phyloP scores from a whole-genome alignment of 2,888 invertebrate species.

The Pristionchus japonicus region DNA sequence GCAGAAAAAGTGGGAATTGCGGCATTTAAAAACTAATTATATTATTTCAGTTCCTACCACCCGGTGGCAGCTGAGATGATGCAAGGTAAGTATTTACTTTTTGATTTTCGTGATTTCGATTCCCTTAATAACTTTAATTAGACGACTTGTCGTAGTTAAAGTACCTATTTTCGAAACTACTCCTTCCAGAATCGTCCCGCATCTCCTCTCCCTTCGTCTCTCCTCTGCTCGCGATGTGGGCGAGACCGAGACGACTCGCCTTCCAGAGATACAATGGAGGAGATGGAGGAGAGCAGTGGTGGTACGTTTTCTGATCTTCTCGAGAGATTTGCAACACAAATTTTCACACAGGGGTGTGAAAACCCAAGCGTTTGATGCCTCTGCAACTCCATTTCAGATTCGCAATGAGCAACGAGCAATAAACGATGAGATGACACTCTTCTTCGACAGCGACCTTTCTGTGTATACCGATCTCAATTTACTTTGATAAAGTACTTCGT shows the following conservation, averaged over 20 bases:
- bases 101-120: neutral
- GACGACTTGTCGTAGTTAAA: too few relatives aligned
- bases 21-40: neutral
- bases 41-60: neutral
- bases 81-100: neutral
- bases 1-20: too few relatives aligned
- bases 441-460: neutral
- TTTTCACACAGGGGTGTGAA: neutral
- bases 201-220: constrained; percentile 46
- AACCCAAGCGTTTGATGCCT: neutral
- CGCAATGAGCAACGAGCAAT: neutral
- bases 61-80: neutral
- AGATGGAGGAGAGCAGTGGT: neutral
- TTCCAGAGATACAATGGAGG: neutral
- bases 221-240: constrained; percentile 26
- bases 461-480: neutral
- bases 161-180: neutral
- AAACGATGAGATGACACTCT: neutral
- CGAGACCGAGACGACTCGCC: neutral
- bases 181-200: neutral
- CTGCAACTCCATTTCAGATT: neutral
- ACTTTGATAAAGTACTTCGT: neutral
- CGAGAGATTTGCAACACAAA: neutral
- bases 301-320: neutral
- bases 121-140: too few relatives aligned